A percentile compares a stretch with the other conserved stretches of the same genome.
These are phyloP conservation scores for Hydraecia micacea DNA, from an alignment of 2,888 invertebrate genomes.

Conservation along the genomic window DNA sequence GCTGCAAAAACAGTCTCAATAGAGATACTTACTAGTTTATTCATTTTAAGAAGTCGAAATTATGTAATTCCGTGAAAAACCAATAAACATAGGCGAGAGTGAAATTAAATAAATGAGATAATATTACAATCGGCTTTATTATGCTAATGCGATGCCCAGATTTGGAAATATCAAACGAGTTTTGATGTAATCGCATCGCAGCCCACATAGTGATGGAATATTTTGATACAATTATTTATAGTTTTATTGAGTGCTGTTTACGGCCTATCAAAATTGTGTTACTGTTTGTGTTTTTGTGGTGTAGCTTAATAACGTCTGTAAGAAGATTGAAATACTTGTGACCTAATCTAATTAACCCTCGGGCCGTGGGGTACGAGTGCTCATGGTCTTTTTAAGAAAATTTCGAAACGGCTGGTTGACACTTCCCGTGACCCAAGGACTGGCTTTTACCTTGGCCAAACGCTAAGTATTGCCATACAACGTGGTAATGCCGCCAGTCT, in stretches of 20 bases:
- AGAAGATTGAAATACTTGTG: too few species aligned
- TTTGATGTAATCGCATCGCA: constrained; percentile 38
- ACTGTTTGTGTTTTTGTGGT: neutral
- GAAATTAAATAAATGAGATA: constrained; percentile 56
- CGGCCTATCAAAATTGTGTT: constrained; percentile 12
- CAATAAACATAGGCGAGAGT: constrained; percentile 25
- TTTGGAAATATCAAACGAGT: constrained; percentile 45
- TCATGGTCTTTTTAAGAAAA: too few species aligned
- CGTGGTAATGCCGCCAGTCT: too few species aligned
- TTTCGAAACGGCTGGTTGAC: too few species aligned
- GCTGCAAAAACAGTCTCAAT: neutral
- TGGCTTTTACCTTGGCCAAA: too few species aligned
- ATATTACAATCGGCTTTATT: constrained; percentile 31
- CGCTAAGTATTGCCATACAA: too few species aligned
- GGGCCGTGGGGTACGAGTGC: too few species aligned
- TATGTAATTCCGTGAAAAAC: constrained; percentile 25
- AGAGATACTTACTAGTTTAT: constrained; percentile 5
- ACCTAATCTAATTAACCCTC: too few species aligned
- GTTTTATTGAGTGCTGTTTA: neutral
- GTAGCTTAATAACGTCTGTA: too few species aligned
- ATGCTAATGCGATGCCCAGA: constrained; percentile 39
- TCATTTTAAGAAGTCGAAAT: constrained; percentile 1
- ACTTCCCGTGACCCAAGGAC: too few species aligned
- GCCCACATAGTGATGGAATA: constrained; percentile 25
- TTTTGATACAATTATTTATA: constrained; percentile 25